Evolutionary conservation across 2,113 vertebrate species (phyloP).

Genomic region (Lepisosteus oculatus): DNA sequence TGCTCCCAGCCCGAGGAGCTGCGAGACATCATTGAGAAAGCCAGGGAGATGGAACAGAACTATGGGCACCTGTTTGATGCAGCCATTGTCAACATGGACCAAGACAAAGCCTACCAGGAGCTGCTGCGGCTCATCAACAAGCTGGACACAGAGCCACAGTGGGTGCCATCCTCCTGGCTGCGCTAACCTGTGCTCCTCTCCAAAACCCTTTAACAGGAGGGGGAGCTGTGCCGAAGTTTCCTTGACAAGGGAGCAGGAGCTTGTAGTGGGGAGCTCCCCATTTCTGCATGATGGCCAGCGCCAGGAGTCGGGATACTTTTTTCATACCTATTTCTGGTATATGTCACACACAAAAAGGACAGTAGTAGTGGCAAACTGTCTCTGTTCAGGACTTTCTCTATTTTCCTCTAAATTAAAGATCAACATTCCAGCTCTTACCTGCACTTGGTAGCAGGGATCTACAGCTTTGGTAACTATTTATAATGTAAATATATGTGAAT

Average conservation of each 20-base stretch:
- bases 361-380: too few relatives aligned
- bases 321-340: background rate
- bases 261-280: background rate
- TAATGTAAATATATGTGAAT: constrained; percentile 2
- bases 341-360: background rate
- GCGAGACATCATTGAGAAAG: constrained; percentile 89
- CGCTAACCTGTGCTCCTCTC: constrained; percentile 43
- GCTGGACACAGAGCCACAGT: constrained; percentile 95
- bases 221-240: background rate
- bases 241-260: background rate
- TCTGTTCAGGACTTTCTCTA: background rate
- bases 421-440: constrained; percentile 2
- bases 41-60: constrained; percentile 91
- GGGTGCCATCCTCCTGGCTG: constrained; percentile 93
- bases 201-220: background rate
- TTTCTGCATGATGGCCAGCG: background rate
- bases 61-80: constrained; percentile 90
- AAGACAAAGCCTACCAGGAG: constrained; percentile 84
- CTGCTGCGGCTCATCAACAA: constrained; percentile 84
- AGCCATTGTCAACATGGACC: constrained; percentile 83
- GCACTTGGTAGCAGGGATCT: background rate
- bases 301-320: background rate
- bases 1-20: constrained; percentile 81
- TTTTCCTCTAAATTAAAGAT: background rate
- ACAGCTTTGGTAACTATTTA: constrained; percentile 7